Percentiles rank a stretch among this genome's conserved stretches.
phyloP scores from a whole-genome alignment of 2,888 invertebrate species.

The Magallana nippona region DNA sequence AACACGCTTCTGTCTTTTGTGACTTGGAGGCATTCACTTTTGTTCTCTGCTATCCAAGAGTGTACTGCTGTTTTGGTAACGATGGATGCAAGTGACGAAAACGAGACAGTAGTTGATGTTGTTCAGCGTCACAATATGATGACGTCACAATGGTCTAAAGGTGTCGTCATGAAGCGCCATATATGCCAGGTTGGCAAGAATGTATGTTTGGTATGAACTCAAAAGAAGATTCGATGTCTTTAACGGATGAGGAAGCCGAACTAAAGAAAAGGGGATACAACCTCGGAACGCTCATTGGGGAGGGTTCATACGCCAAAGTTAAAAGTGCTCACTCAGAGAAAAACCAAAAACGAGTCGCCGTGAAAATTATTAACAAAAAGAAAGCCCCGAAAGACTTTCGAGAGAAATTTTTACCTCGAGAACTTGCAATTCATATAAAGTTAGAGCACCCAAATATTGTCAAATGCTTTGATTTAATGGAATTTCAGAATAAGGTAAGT shows the following conservation, averaged over 20 bases:
- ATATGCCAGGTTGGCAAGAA: neutral
- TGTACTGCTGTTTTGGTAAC: conserved; percentile 12
- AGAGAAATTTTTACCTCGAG: conserved; percentile 90
- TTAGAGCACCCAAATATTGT: conserved; percentile 90
- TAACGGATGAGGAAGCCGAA: conserved; percentile 75
- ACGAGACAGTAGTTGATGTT: conserved; percentile 37
- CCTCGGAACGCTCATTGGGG: conserved; percentile 79
- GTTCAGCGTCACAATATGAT: conserved; percentile 22
- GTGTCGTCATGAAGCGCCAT: conserved; percentile 9
- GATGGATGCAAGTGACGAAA: conserved; percentile 23
- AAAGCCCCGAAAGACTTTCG: conserved; percentile 89
- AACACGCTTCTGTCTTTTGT: conserved; percentile 60
- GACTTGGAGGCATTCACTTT: conserved; percentile 60
- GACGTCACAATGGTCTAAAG: conserved; percentile 21
- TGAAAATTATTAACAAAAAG: conserved; percentile 87
- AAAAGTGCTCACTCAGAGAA: conserved; percentile 85
- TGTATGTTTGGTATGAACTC: neutral
- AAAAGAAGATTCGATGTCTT: conserved; percentile 47
- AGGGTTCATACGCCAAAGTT: conserved; percentile 82
- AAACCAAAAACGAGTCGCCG: conserved; percentile 67
- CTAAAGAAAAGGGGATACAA: conserved; percentile 81
- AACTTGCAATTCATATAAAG: conserved; percentile 88
- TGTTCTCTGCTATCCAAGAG: neutral
- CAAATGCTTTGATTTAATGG: conserved; percentile 88
- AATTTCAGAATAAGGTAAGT: conserved; percentile 86